Percentiles rank a stretch among this genome's conserved stretches.
Evolutionary conservation across 2,113 vertebrate species (phyloP).

Genomic region (Nycticorax nycticorax): DNA sequence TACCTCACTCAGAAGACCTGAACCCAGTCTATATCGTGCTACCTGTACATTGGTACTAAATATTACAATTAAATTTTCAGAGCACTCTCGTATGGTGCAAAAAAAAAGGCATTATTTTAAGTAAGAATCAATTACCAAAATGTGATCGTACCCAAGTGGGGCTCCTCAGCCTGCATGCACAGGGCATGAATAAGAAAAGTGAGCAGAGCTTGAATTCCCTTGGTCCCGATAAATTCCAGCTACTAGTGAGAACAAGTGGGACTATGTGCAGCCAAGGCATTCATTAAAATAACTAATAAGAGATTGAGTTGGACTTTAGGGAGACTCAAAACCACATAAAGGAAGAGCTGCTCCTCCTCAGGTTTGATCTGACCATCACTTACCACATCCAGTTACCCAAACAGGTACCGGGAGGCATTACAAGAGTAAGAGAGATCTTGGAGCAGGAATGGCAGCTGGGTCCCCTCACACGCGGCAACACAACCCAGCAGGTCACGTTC

Average conservation of each 20-base stretch:
- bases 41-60: neutral
- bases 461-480: neutral
- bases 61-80: neutral
- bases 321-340: neutral
- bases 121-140: neutral
- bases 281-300: neutral
- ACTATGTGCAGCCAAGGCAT: neutral
- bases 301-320: neutral
- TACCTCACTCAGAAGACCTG: neutral
- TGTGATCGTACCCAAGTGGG: neutral
- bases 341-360: neutral
- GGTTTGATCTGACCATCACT: neutral
- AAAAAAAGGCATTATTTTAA: neutral
- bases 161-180: neutral
- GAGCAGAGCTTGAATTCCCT: neutral
- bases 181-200: neutral
- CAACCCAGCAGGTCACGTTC: neutral
- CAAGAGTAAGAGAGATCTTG: accelerated
- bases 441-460: accelerated
- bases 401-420: neutral
- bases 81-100: neutral
- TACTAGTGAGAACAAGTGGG: neutral
- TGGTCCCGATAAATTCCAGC: neutral
- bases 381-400: neutral
- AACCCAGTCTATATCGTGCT: accelerated